Base-by-base conservation (phyloP, 2,888 invertebrate genomes). In the Notocelia uddmanniana region DNA sequence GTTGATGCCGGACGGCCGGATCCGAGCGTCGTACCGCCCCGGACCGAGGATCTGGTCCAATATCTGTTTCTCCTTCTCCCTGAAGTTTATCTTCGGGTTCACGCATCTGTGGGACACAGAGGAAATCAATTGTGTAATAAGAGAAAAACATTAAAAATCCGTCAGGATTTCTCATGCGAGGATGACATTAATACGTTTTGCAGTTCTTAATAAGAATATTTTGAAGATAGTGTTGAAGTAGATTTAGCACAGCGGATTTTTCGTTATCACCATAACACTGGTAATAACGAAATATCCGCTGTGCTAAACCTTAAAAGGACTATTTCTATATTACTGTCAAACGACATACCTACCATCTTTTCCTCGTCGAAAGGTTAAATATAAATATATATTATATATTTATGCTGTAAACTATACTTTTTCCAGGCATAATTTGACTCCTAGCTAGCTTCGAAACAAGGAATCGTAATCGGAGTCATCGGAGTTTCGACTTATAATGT, bases 61-160 rank as follows among this genome's bases (percentile, higher is more conserved):
- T 83, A 98, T 97, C 94, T 98, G 97, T 91, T 98, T 98, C 94
- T 98, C 98, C 93, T 97, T 98, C 94, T 97, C 98, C 83, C 98
- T 96, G 95, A 97, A 98, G 95, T 98, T 98, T 90, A 97, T 96
- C 94, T 96, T 97, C 85, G 94, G 95, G 92, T 95, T 96, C 94
- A 95, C 95, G 93, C 96, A 96, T 95, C 97, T 97, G 94, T 76
- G 86, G 85, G 86, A 55, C 74, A 57, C 52, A 23, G 11, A 37
- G 41, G 21, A n/a, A 63, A 54, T 34, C 34, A 63, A 13, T 21
- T 11, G 19, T 13, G 21, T 21, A 23, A 50, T n/a, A 8, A 18
- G 9, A 18, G 48, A 6, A 9, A 34, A 34, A 9, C n/a, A 34
- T 11, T 0, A 2, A 41, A 41, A 15, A 15, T 3, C 15, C 15